Evolutionary conservation across 2,797 vertebrate genomes (phyloP).

Genomic region (Delichon dasypus): DNA sequence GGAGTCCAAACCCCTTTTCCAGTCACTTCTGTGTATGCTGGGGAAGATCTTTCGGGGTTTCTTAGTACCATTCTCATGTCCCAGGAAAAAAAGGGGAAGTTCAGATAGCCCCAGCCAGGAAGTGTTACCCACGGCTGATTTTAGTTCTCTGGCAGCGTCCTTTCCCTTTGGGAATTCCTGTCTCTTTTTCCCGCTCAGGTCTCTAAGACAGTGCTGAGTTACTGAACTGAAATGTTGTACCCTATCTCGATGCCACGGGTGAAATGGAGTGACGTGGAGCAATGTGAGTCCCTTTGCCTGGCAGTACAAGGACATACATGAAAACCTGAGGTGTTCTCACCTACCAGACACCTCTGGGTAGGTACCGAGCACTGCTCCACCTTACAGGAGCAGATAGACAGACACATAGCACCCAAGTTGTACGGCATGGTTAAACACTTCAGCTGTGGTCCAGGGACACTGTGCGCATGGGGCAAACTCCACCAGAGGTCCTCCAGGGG

Average conservation of each 20-base stretch:
- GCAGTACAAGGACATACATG: not conserved
- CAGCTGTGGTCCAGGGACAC: not conserved
- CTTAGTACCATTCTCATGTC: not conserved
- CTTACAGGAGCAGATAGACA: not conserved
- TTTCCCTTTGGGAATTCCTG: not conserved
- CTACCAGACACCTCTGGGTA: too few species aligned
- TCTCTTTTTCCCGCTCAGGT: not conserved
- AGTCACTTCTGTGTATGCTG: not conserved
- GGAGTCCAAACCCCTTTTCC: not conserved
- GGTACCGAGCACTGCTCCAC: not conserved
- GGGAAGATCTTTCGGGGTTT: not conserved
- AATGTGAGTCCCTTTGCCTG: not conserved
- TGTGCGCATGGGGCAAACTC: not conserved
- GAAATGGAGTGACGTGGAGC: rapidly evolving
- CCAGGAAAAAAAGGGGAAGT: not conserved
- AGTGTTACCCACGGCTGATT: not conserved
- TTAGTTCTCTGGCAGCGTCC: not conserved
- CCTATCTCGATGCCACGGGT: rapidly evolving
- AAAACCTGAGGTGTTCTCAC: not conserved
- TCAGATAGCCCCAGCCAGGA: not conserved
- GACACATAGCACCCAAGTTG: rapidly evolving
- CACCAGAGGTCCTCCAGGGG: not conserved
- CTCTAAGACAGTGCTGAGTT: not conserved
- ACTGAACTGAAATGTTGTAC: not conserved
- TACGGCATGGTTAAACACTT: not conserved